A percentile compares a stretch with the other conserved stretches of the same genome.
Conservation (phyloP, 2,888 invertebrate genomes). For the Aleiodes leptofemur region DNA sequence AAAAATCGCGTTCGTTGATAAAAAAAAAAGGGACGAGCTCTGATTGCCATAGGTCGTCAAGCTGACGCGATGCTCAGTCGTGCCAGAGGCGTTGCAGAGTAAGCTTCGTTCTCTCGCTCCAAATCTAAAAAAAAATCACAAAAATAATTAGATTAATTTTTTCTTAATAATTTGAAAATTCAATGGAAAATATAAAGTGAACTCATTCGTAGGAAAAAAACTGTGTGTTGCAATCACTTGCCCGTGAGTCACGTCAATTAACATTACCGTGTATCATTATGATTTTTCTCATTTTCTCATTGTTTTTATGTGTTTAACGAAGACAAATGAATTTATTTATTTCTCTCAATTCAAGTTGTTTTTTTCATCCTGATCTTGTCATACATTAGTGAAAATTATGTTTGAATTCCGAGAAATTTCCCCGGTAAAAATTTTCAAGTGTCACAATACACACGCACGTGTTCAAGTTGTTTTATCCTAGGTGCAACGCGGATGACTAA, state of each 20-base stretch:
- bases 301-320: background rate
- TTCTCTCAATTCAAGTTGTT: background rate
- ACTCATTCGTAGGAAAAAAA: conserved; percentile 31
- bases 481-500: conserved; percentile 18
- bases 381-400: background rate
- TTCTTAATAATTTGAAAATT: background rate
- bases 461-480: background rate
- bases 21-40: background rate
- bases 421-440: background rate
- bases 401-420: too few relatives aligned
- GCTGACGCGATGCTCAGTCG: conserved; percentile 41
- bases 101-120: background rate
- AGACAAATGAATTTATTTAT: conserved; percentile 28
- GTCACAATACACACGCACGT: background rate
- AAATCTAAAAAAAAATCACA: background rate
- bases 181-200: conserved; percentile 14
- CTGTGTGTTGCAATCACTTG: conserved; percentile 37
- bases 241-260: conserved; percentile 37
- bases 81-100: conserved; percentile 41
- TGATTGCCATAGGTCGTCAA: conserved; percentile 30
- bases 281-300: conserved; percentile 7
- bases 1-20: background rate
- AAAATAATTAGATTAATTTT: background rate
- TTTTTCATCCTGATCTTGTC: background rate
- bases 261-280: conserved; percentile 29